Evolutionary conservation across 2,113 vertebrate species (phyloP).

Genomic region (Hypanus sabinus): DNA sequence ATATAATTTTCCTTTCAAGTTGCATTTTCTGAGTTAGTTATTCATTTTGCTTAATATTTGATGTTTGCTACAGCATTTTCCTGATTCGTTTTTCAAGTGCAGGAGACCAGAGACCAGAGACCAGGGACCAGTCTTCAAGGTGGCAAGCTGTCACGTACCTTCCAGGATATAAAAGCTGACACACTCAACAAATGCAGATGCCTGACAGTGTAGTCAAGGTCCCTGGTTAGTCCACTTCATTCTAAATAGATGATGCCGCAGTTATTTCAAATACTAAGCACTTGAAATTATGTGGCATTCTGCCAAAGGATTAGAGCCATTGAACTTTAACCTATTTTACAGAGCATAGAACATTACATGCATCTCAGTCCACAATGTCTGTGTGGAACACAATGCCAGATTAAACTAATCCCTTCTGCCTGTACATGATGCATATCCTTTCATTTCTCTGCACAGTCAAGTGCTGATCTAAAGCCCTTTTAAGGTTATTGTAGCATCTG

Average conservation of each 20-base stretch:
- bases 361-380: too few species aligned
- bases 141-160: not conserved
- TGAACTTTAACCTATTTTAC: not conserved
- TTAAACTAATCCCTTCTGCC: too few species aligned
- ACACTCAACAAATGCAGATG: not conserved
- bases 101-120: not conserved
- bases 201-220: not conserved
- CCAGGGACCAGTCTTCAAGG: not conserved
- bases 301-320: not conserved
- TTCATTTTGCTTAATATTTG: not conserved
- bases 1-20: not conserved
- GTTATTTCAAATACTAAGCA: not conserved
- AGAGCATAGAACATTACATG: too few species aligned
- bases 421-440: too few species aligned
- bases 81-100: not conserved
- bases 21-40: slow-evolving; percentile 19
- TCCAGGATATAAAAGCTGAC: not conserved
- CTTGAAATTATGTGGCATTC: not conserved
- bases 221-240: not conserved
- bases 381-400: too few species aligned
- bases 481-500: too few species aligned
- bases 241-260: not conserved
- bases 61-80: not conserved
- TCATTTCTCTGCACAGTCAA: too few species aligned
- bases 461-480: too few species aligned